These are phyloP conservation scores for Syritta pipiens DNA, from an alignment of 2,888 invertebrate genomes.

Conservation along the genomic window DNA sequence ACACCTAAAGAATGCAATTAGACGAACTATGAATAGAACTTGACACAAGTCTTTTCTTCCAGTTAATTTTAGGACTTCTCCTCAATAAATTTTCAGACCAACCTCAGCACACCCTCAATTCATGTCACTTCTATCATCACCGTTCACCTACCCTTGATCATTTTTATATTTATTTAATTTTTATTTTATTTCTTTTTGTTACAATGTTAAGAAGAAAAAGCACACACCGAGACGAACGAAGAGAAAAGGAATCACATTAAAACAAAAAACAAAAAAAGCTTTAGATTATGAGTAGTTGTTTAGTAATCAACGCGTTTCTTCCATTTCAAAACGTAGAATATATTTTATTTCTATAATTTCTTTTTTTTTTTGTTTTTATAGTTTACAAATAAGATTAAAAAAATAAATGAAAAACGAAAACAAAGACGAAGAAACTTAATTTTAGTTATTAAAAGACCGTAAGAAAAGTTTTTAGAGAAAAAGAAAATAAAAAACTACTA, in stretches of 20 bases:
- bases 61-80: too few relatives aligned
- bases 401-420: not conserved
- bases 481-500: slow-evolving; percentile 1
- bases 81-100: too few relatives aligned
- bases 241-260: slow-evolving; percentile 6
- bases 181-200: slow-evolving; percentile 1
- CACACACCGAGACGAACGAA: not conserved
- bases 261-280: slow-evolving; percentile 23
- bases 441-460: slow-evolving; percentile 30
- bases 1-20: too few relatives aligned
- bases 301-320: slow-evolving; percentile 30
- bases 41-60: too few relatives aligned
- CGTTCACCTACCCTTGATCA: too few relatives aligned
- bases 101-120: too few relatives aligned
- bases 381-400: slow-evolving; percentile 31
- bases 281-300: slow-evolving; percentile 25
- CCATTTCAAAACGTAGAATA: slow-evolving; percentile 35
- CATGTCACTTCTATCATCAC: too few relatives aligned
- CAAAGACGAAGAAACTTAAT: slow-evolving; percentile 31
- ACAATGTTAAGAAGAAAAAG: slow-evolving; percentile 4
- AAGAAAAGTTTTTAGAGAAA: not conserved
- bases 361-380: slow-evolving; percentile 10
- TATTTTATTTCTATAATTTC: slow-evolving; percentile 12
- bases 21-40: too few relatives aligned
- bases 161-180: not conserved